Percentiles rank a stretch among this genome's conserved stretches.
phyloP scores from a whole-genome alignment of 2,113 vertebrate species.

The Calidris pygmaea region DNA sequence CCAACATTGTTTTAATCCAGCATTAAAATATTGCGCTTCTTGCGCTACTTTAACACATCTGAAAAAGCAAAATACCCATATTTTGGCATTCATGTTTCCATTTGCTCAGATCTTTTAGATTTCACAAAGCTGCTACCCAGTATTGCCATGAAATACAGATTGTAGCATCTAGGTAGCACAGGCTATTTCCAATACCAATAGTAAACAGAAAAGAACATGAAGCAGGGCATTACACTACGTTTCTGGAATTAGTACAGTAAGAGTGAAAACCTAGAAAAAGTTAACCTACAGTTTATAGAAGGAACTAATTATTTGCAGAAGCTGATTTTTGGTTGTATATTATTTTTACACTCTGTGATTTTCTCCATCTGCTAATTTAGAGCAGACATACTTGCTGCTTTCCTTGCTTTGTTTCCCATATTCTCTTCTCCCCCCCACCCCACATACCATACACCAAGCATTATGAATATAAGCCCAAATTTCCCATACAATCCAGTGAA shows the following conservation, averaged over 20 bases:
- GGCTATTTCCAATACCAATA: conserved; percentile 72
- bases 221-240: conserved; percentile 75
- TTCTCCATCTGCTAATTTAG: conserved; percentile 66
- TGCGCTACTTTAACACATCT: conserved; percentile 65
- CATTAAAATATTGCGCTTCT: conserved; percentile 67
- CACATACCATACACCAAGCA: conserved; percentile 73
- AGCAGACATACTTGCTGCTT: conserved; percentile 71
- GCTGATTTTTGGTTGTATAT: conserved; percentile 78
- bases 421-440: conserved; percentile 49
- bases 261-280: conserved; percentile 69
- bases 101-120: conserved; percentile 67
- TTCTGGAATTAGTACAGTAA: conserved; percentile 75
- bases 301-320: conserved; percentile 76
- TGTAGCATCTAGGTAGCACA: conserved; percentile 75
- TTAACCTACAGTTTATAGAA: conserved; percentile 71
- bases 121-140: conserved; percentile 80
- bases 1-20: conserved; percentile 38
- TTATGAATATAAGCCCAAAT: conserved; percentile 79
- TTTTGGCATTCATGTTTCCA: conserved; percentile 77
- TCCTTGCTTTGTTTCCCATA: conserved; percentile 58
- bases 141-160: conserved; percentile 78
- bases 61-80: conserved; percentile 74
- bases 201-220: conserved; percentile 70
- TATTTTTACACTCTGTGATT: conserved; percentile 70
- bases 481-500: conserved; percentile 82